Conservation (phyloP, 1,140 invertebrate species). For the Myzus persicae region DNA sequence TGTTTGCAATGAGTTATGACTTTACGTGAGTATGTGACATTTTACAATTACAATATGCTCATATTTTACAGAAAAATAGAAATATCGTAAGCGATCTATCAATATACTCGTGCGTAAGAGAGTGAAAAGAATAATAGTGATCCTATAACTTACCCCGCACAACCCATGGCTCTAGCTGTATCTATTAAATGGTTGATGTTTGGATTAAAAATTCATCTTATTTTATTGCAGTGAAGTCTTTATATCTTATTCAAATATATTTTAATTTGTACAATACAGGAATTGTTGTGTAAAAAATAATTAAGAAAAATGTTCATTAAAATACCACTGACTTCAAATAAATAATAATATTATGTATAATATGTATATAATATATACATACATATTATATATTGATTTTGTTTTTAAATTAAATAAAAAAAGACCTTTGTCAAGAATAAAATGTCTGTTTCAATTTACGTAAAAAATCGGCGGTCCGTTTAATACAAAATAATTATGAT, state of each 20-base stretch:
- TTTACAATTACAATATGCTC: no score
- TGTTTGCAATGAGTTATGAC: no score
- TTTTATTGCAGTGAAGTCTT: neutral
- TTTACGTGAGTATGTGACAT: no score
- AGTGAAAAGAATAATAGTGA: no score
- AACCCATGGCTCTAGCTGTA: no score
- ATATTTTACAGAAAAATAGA: no score
- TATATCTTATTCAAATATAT: neutral
- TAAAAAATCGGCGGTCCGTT: neutral
- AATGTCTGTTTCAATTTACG: neutral
- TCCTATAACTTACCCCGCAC: no score
- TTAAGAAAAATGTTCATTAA: neutral
- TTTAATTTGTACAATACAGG: neutral
- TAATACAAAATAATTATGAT: neutral
- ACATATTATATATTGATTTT: neutral
- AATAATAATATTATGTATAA: neutral
- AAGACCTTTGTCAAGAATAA: neutral
- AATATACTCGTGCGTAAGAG: no score
- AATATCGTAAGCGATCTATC: no score
- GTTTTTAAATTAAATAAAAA: slow-evolving; percentile 15
- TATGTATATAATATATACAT: neutral
- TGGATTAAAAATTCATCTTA: neutral
- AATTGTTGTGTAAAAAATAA: neutral
- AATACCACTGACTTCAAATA: neutral
- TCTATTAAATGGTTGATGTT: neutral